These are phyloP conservation scores for Galagoides demidoff DNA, from an alignment of 2,797 vertebrate species.

Conservation along the genomic window DNA sequence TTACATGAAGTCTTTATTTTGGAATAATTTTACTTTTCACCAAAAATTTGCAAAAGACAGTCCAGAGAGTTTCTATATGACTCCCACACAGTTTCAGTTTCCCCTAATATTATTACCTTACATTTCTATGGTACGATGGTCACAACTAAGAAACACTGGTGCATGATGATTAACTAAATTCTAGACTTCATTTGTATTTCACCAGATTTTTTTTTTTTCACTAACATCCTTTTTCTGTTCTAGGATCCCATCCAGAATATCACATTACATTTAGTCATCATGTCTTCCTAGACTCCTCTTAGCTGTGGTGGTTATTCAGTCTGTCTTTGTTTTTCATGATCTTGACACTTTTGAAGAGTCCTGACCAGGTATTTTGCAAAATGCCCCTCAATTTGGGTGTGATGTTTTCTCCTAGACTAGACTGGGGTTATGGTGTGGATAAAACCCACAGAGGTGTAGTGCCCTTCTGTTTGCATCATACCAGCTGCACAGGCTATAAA, in stretches of 20 bases:
- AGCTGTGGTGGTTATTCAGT: not conserved
- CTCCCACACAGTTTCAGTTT: not conserved
- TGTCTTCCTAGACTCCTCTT: not conserved
- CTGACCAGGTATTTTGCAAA: not conserved
- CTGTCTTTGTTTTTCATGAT: not conserved
- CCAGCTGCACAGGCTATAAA: not conserved
- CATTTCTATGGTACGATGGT: not conserved
- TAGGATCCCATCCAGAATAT: not conserved
- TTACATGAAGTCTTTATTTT: not conserved
- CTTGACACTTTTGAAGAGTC: not conserved
- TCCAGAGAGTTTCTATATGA: not conserved
- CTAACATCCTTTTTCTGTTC: not conserved
- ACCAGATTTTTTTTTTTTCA: not conserved
- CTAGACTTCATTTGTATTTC: not conserved
- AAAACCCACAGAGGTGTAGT: not conserved
- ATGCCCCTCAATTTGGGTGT: not conserved
- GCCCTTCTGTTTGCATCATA: not conserved
- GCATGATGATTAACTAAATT: not conserved
- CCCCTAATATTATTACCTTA: not conserved
- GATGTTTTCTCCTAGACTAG: not conserved
- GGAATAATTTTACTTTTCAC: not conserved
- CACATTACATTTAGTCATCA: not conserved
- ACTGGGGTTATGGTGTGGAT: not conserved
- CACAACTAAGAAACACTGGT: not conserved
- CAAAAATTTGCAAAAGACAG: not conserved